Conservation (phyloP, 2,113 vertebrate species). For the Sphyrna mokarran region DNA sequence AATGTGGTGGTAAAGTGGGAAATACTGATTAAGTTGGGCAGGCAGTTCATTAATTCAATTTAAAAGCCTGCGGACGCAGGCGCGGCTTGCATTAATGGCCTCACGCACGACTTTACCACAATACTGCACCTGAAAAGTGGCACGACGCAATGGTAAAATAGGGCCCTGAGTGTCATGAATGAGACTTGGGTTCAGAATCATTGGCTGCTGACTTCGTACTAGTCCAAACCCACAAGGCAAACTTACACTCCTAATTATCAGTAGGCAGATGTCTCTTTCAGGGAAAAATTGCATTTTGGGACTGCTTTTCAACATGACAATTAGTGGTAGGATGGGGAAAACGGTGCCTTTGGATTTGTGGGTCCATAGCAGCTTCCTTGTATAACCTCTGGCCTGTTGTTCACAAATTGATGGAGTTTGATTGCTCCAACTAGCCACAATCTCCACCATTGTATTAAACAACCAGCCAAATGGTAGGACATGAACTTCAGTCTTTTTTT, state of each 20-base stretch:
- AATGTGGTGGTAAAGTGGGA: no score
- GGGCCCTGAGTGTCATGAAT: not conserved
- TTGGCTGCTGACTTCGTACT: not conserved
- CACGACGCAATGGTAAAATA: no score
- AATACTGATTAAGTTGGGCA: no score
- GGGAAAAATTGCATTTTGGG: not conserved
- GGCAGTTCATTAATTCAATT: no score
- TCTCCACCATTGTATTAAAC: not conserved
- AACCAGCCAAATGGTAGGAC: not conserved
- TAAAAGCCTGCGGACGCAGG: no score
- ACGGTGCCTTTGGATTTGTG: not conserved
- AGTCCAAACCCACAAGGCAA: not conserved
- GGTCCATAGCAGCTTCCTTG: no score
- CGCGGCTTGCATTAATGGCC: no score
- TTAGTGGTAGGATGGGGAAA: not conserved
- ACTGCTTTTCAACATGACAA: not conserved
- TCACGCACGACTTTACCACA: no score
- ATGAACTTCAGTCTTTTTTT: not conserved
- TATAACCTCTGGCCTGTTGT: not conserved
- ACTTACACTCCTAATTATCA: not conserved
- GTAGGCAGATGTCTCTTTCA: not conserved
- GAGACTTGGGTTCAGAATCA: not conserved
- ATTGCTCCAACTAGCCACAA: not conserved
- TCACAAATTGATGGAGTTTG: not conserved
- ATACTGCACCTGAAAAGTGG: no score